Conservation (phyloP, 35 echinoderm and acorn worm genomes). For the Strongylocentrotus purpuratus region DNA sequence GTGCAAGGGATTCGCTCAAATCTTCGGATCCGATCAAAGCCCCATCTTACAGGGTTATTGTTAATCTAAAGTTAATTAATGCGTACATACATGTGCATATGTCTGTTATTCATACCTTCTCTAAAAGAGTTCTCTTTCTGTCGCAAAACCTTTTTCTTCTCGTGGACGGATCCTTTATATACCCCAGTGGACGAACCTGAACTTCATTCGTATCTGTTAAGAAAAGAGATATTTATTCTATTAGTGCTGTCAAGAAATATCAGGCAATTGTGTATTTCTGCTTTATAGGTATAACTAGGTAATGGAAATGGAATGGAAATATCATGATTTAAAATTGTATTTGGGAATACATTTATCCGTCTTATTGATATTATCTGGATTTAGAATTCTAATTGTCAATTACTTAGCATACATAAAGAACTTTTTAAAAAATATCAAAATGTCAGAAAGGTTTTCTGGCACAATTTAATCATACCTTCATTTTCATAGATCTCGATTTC, state of each 20-base stretch:
- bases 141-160: neutral
- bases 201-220: neutral
- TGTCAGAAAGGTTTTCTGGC: neutral
- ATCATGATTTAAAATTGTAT: neutral
- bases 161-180: neutral
- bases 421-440: neutral
- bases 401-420: neutral
- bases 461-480: neutral
- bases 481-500: neutral
- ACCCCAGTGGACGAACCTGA: neutral
- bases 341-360: neutral
- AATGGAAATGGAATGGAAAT: neutral
- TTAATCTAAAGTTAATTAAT: neutral
- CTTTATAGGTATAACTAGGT: neutral
- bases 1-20: too few species aligned
- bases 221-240: neutral
- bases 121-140: neutral
- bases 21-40: too few species aligned
- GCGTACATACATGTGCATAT: neutral
- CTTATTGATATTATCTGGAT: neutral
- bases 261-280: neutral
- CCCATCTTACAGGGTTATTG: too few species aligned
- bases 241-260: neutral
- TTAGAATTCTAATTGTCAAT: neutral
- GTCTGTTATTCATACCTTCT: conserved; percentile 6